A percentile compares a stretch with the other conserved stretches of the same genome.
Conservation (phyloP, 2,797 vertebrate species). For the Odontamblyopus lacepedii region DNA sequence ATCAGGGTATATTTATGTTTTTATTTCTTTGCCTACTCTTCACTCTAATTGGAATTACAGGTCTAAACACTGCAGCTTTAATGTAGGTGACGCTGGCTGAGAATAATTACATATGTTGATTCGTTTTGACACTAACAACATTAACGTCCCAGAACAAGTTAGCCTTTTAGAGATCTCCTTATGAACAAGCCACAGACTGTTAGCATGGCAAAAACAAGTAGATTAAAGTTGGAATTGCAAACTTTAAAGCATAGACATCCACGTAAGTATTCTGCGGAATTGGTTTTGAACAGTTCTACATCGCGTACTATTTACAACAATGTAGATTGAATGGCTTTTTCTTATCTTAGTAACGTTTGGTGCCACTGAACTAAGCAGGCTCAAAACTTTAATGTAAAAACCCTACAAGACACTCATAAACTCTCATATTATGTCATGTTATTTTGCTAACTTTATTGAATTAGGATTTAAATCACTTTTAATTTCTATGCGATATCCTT, state of each 20-base stretch:
- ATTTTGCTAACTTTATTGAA: background rate
- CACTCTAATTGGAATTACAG: background rate
- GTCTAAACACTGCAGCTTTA: background rate
- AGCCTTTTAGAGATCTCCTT: background rate
- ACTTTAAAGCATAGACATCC: too few relatives aligned
- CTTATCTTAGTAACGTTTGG: background rate
- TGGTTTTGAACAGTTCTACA: background rate
- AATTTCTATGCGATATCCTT: too few relatives aligned
- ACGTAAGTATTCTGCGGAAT: background rate
- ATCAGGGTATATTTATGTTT: background rate
- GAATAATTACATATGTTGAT: background rate
- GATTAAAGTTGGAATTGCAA: background rate
- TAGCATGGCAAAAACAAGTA: background rate
- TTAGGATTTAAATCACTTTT: background rate
- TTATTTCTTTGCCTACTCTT: background rate
- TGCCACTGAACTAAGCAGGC: background rate
- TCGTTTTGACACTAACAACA: background rate
- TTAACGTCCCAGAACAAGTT: background rate
- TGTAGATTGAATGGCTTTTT: background rate
- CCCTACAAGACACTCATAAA: too few relatives aligned
- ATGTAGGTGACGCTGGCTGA: background rate
- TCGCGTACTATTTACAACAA: background rate
- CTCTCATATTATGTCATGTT: too few relatives aligned
- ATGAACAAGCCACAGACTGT: background rate
- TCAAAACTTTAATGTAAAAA: background rate